Evolutionary conservation across 1,140 invertebrate species (phyloP), one percentile per base, ranked within the genome.

Genomic region (Charaxes varanes): DNA sequence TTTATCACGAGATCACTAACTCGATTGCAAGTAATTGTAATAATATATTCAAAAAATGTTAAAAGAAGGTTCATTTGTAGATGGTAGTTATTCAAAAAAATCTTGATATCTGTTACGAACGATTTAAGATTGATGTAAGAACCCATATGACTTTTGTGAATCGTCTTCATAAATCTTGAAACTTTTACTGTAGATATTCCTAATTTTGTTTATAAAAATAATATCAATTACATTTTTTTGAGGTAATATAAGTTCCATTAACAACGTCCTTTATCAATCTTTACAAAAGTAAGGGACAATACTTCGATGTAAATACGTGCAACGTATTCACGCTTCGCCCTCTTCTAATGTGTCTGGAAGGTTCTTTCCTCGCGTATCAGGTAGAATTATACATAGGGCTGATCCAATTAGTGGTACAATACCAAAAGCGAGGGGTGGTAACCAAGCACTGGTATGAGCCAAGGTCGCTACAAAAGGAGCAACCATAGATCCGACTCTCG

Each of bases 351-450:
- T 84, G 31, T 84, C 77, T 0, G 83, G 79, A 3, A 85, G 53
- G 53, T 74, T 74, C 36, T 62, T 80, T 6, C 81, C 83, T 14
- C 81, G 53, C 1, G 83, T 85, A 21, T 85, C 92, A 0, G 92
- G 92, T 22, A 94, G 64, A 2, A 91, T 59, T 0, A 92, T 51
- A 7, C 88, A 87, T 1, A 91, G 78, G 1, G 86, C 24, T 2
- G 90, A 88, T 3, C 89, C 90, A 5, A 91, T 46, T 0, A 92
- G 43, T 1, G 90, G 87, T 5, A 89, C 62, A 1, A 85, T 48
- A 3, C 91, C 92, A 64, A 94, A 93, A 18, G 91, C 84, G 1
- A 90, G 44, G 0, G 92, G 88, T 1, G 92, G 90, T 15, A 93
- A 46, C 85, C 85, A 88, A 0, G 46, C 33, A 26, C 69, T 69